Evolutionary conservation across 2,113 vertebrate genomes (phyloP).

Genomic region (Vanacampus margaritifer): DNA sequence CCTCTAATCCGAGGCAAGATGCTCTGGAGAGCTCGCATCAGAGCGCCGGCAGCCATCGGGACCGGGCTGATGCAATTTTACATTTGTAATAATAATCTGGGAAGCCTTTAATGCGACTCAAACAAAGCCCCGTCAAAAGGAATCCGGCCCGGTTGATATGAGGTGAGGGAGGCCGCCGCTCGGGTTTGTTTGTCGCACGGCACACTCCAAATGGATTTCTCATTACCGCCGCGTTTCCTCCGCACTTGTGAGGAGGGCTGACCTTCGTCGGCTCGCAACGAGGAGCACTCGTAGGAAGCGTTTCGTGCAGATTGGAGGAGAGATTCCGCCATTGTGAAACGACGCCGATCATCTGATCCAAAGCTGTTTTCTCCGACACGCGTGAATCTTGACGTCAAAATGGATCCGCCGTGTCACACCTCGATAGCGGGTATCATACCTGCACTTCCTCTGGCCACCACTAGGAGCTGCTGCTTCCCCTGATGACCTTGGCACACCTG

Average conservation of each 20-base stretch:
- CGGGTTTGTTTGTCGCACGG: slow-evolving; percentile 57
- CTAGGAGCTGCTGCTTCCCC: too few species aligned
- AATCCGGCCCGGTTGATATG: slow-evolving; percentile 42
- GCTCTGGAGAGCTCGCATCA: slow-evolving; percentile 55
- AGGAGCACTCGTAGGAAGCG: not conserved
- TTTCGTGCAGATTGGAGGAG: not conserved
- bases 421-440: too few species aligned
- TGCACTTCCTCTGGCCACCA: too few species aligned
- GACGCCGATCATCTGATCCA: not conserved
- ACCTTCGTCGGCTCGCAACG: slow-evolving; percentile 20
- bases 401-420: too few species aligned
- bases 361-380: not conserved
- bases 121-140: slow-evolving; percentile 60
- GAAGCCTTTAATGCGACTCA: slow-evolving; percentile 67
- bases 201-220: slow-evolving; percentile 63
- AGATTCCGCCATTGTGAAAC: not conserved
- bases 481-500: too few species aligned
- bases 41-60: slow-evolving; percentile 39
- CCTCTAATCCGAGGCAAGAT: slow-evolving; percentile 59
- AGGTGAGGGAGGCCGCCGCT: slow-evolving; percentile 32
- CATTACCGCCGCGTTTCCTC: slow-evolving; percentile 51
- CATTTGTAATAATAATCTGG: slow-evolving; percentile 67
- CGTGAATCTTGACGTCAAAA: not conserved
- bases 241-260: slow-evolving; percentile 35
- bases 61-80: slow-evolving; percentile 57